These are phyloP conservation scores for Drosophila birchii DNA, from an alignment of 2,888 invertebrate genomes.

Conservation along the genomic window DNA sequence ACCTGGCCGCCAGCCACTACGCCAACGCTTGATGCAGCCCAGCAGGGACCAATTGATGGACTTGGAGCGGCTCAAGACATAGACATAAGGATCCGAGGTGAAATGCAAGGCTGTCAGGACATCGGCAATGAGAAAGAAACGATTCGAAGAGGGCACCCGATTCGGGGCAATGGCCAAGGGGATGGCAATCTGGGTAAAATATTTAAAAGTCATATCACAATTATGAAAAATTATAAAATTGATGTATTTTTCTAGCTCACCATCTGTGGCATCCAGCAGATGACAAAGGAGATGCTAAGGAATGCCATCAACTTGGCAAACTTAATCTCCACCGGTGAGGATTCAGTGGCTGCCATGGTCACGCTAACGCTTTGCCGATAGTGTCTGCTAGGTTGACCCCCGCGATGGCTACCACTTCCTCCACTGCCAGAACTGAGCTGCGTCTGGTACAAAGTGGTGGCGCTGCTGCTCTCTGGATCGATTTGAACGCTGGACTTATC, in stretches of 20 bases:
- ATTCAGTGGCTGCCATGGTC: conserved; percentile 72
- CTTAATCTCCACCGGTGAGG: conserved; percentile 91
- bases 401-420: conserved; percentile 29
- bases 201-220: neutral
- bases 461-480: conserved; percentile 80
- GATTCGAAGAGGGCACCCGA: conserved; percentile 75
- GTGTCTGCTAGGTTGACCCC: conserved; percentile 60
- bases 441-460: conserved; percentile 78
- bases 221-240: neutral
- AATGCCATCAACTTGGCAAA: conserved; percentile 94
- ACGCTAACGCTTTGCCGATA: conserved; percentile 81
- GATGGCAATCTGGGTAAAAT: conserved; percentile 87
- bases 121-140: conserved; percentile 88
- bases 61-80: conserved; percentile 89
- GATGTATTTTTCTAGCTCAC: conserved; percentile 85
- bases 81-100: conserved; percentile 92
- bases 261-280: conserved; percentile 96
- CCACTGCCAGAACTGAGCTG: conserved; percentile 53
- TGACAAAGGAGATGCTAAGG: conserved; percentile 92
- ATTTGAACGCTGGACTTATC: conserved; percentile 76
- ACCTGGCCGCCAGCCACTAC: conserved; percentile 72
- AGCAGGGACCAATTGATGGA: conserved; percentile 80
- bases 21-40: conserved; percentile 82
- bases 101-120: conserved; percentile 92
- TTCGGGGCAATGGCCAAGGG: conserved; percentile 85